These are phyloP conservation scores for Thripadectes ignobilis DNA, from an alignment of 2,797 vertebrate genomes.

Conservation along the genomic window DNA sequence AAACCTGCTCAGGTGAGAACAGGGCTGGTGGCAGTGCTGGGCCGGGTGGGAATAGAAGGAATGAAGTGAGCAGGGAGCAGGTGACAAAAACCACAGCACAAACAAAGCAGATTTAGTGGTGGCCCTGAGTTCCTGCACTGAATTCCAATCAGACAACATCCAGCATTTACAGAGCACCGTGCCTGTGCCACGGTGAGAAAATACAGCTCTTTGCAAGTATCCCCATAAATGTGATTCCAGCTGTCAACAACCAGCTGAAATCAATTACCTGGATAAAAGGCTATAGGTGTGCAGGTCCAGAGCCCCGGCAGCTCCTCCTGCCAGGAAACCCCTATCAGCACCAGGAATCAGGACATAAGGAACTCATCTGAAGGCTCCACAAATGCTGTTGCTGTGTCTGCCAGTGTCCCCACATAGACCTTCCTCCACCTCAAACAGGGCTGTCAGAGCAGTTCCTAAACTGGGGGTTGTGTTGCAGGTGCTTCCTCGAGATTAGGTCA, in stretches of 20 bases:
- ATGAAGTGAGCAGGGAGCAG: background rate
- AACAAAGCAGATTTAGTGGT: background rate
- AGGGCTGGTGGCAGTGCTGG: background rate
- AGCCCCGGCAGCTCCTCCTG: background rate
- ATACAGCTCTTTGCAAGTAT: background rate
- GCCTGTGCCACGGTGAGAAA: background rate
- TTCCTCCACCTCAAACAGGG: background rate
- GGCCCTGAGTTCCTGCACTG: background rate
- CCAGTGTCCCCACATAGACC: background rate
- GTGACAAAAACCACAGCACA: background rate
- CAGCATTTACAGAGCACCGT: background rate
- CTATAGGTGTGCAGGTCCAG: rapidly evolving
- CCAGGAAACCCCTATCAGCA: too few species aligned
- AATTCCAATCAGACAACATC: background rate
- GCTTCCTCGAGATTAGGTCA: rapidly evolving
- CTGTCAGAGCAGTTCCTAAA: rapidly evolving
- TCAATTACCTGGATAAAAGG: background rate
- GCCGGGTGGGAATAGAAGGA: background rate
- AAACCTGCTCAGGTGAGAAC: background rate
- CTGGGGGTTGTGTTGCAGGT: background rate
- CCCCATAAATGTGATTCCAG: background rate
- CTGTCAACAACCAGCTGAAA: background rate
- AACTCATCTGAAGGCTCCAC: rapidly evolving
- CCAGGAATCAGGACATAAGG: rapidly evolving
- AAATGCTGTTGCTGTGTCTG: rapidly evolving